Evolutionary conservation across 2,888 invertebrate species (phyloP), one percentile per base, ranked within the genome.

Genomic region (Drosophila sordidula): DNA sequence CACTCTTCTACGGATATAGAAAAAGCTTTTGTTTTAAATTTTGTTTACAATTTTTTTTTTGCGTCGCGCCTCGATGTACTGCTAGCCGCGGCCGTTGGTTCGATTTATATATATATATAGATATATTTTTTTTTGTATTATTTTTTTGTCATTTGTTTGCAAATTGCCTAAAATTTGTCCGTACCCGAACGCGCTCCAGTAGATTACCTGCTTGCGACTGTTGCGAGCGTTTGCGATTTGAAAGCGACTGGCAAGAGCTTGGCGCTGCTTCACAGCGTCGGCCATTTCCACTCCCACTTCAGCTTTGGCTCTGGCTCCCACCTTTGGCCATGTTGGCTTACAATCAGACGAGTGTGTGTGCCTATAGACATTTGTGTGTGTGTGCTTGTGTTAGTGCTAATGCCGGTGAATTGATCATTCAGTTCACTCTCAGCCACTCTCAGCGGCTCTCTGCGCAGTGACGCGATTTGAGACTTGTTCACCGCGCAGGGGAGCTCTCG

Each of bases 161-260:
- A 54, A 75, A 70, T 58, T 51, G 50, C 22, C 38, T 11, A 25
- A 41, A 29, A 41, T 22, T 59, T 76, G 75, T 89, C 90, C 89
- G 90, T 77, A 70, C 75, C 85, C 78, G 80, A 78, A 81, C 87
- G 89, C 90, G 89, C 78, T 80, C 87, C 75, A 77, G 78, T 90
- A 78, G 87, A 80, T 85, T 87, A 83, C 86, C 89, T 79, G 87
- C 83, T 90, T 78, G 82, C 89, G 89, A 90, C 90, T 90, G 87
- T 73, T 76, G 71, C 61, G 61, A 56, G 73, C 63, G 71, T 57
- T 66, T 71, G 73, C 70, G 61, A 75, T 72, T 80, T 74, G 69
- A 62, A 73, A 54, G 67, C 68, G 57, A 54, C 72, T 42, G 62
- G 3, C 57, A 36, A 62, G 42, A 45, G 39, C 16, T 73, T 68